These are phyloP conservation scores for Nycticebus coucang DNA, from an alignment of 2,113 vertebrate species.

Conservation along the genomic window DNA sequence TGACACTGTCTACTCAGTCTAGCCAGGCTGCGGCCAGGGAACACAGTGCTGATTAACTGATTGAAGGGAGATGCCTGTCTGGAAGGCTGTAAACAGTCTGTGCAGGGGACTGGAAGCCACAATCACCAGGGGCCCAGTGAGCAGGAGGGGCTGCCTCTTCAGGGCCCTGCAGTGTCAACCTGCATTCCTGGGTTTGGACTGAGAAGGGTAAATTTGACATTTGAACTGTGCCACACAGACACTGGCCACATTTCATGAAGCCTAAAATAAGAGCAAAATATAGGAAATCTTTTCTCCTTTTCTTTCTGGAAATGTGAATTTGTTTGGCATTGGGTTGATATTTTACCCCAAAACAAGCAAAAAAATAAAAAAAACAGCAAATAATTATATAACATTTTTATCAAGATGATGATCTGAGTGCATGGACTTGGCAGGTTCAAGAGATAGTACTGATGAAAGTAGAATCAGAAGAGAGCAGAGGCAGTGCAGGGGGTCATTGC, in stretches of 20 bases:
- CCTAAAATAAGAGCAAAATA: not conserved
- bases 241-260: not conserved
- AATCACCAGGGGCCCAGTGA: not conserved
- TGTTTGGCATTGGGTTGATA: not conserved
- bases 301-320: not conserved
- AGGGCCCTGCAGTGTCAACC: not conserved
- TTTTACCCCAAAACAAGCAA: not conserved
- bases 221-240: not conserved
- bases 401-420: not conserved
- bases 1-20: slow-evolving; percentile 45
- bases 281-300: not conserved
- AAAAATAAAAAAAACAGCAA: not conserved
- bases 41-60: slow-evolving; percentile 29
- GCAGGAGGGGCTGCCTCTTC: not conserved
- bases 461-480: not conserved
- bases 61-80: not conserved
- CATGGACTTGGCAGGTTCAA: not conserved
- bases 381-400: not conserved
- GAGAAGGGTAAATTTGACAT: not conserved
- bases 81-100: not conserved
- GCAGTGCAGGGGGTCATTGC: accelerated
- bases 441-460: not conserved
- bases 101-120: not conserved
- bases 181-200: not conserved
- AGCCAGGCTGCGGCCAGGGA: not conserved